Evolutionary conservation across 1,140 invertebrate genomes (phyloP).

Genomic region (Trachymyrmex cornetzi): DNA sequence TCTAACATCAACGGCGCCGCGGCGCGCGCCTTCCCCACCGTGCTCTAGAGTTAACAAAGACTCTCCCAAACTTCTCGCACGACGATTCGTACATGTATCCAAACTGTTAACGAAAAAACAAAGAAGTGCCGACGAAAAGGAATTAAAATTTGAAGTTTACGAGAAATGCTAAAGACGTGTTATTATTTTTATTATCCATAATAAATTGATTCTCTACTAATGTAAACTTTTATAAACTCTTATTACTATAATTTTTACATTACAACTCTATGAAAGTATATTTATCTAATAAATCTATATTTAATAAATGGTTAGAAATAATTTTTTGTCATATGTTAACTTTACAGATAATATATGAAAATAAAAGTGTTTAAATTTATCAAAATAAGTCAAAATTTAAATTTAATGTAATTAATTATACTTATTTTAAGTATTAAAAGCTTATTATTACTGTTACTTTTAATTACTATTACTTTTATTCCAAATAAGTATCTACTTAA

Average conservation of each 20-base stretch:
- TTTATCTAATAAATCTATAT: background rate
- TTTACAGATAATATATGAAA: no score
- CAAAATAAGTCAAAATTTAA: no score
- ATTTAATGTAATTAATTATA: no score
- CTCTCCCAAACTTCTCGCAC: background rate
- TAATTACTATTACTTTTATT: no score
- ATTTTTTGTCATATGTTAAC: no score
- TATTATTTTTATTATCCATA: background rate
- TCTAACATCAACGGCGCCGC: background rate
- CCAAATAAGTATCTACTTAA: no score
- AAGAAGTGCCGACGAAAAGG: background rate
- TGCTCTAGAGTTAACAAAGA: conserved; percentile 1
- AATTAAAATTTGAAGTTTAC: background rate
- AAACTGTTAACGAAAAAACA: background rate
- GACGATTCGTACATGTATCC: background rate
- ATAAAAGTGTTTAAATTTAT: no score
- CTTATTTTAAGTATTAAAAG: no score
- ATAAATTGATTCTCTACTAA: background rate
- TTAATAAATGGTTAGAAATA: background rate
- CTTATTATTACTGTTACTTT: no score
- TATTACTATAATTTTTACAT: background rate
- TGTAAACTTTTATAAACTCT: background rate
- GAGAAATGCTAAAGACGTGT: background rate
- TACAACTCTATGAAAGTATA: background rate
- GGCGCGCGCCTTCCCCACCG: background rate